Base-by-base conservation (phyloP, 2,113 vertebrate species). In the Oncorhynchus tshawytscha region DNA sequence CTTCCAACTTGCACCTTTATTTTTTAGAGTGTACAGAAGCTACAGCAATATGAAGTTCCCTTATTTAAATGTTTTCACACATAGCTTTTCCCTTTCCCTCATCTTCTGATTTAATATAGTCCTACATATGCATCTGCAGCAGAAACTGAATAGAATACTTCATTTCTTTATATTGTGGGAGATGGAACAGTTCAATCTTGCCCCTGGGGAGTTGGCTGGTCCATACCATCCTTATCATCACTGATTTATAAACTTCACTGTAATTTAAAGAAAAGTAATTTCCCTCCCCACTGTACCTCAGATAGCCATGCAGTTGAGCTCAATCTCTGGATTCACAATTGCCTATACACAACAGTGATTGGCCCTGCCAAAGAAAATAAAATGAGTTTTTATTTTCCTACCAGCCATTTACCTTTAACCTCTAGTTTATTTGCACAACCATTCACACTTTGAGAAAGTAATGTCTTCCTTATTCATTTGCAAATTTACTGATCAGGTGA, bases 251-350 rank as follows among this genome's bases (percentile, higher is more conserved):
- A 84, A 86, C 80, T 81, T 80, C 79, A 70, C 75, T 76, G 67
- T 84, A 81, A 91, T 90, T 88, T 88, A 86, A 91, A 88, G 85
- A 88, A 88, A 89, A 89, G 74, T 20, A 72, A 84, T 85, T 76
- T 76, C 83, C 59, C 68, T 66, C 18, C 69, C n/a, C 5, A 11
- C 77, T 70, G 78, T 79, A 73, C 59, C 31, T 75, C 79, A 74
- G 25, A 71, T 65, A 80, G 78, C 74, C 75, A 39, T 31, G 66
- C 71, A 76, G 67, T 54, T 82, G 13, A 24, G 49, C 8, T 64
- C 74, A 51, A 76, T 84, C 70, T 84, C 18, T 34, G 57, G 62
- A 81, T 71, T 79, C 80, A 70, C 68, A 68, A 78, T 86, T 86
- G 85, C 76, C 78, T 39, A 31, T 72, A 80, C 70, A 24, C 59